Evolutionary conservation across 2,113 vertebrate genomes (phyloP).

Genomic region (Tor tambroides): DNA sequence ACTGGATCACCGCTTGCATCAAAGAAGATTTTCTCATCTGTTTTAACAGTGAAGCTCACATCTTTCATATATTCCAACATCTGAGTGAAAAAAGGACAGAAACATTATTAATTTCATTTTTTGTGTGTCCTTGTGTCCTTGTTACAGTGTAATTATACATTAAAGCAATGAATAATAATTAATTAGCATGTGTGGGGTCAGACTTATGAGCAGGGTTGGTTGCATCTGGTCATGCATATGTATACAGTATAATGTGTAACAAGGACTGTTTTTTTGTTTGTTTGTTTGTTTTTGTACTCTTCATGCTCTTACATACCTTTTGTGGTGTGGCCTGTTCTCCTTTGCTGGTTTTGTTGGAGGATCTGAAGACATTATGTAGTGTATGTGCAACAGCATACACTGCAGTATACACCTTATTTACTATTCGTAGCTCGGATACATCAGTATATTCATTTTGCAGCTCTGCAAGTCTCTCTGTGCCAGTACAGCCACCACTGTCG

Average conservation of each 20-base stretch:
- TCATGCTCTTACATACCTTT: constrained; percentile 35
- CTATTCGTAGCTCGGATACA: constrained; percentile 56
- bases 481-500: constrained; percentile 47
- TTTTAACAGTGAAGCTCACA: constrained; percentile 70
- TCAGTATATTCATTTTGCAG: constrained; percentile 62
- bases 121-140: too few relatives aligned
- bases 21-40: constrained; percentile 70
- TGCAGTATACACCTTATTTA: constrained; percentile 63
- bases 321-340: constrained; percentile 7
- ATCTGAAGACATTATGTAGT: constrained; percentile 53
- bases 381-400: constrained; percentile 62
- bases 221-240: too few relatives aligned
- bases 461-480: constrained; percentile 53
- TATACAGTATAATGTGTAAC: too few relatives aligned
- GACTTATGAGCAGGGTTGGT: too few relatives aligned
- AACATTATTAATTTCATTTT: background rate
- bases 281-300: too few relatives aligned
- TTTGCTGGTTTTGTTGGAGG: constrained; percentile 13
- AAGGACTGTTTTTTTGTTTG: background rate
- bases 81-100: constrained; percentile 53
- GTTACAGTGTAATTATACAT: background rate
- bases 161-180: too few relatives aligned
- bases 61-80: constrained; percentile 69
- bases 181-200: too few relatives aligned
- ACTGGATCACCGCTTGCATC: constrained; percentile 73